These are phyloP conservation scores for Chaetodon auriga DNA, from an alignment of 2,113 vertebrate species.

Conservation along the genomic window DNA sequence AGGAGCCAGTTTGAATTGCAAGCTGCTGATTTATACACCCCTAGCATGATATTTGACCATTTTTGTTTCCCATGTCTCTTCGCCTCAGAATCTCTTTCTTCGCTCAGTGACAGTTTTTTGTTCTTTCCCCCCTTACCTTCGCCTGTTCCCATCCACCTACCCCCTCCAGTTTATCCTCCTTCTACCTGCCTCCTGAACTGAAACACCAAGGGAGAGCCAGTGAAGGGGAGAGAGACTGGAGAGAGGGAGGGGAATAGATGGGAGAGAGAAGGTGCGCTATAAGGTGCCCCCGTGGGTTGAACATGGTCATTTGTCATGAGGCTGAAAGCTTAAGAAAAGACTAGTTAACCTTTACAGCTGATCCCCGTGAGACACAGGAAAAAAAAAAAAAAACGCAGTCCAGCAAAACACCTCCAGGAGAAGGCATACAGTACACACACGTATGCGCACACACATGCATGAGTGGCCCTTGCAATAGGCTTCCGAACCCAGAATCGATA, in stretches of 20 bases:
- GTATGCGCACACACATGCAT: slow-evolving; percentile 18
- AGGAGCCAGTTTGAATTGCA: slow-evolving; percentile 20
- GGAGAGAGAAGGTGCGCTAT: slow-evolving; percentile 66
- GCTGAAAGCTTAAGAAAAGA: slow-evolving; percentile 85
- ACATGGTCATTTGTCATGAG: slow-evolving; percentile 84
- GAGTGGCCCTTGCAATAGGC: slow-evolving; percentile 20
- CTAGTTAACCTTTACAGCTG: slow-evolving; percentile 84
- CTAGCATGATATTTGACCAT: slow-evolving; percentile 26
- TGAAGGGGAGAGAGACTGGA: neutral
- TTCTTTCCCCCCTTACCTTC: slow-evolving; percentile 13
- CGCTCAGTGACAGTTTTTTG: slow-evolving; percentile 34
- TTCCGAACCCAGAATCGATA: slow-evolving; percentile 61
- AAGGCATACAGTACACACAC: neutral
- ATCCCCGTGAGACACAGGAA: slow-evolving; percentile 71
- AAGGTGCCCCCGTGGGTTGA: slow-evolving; percentile 78
- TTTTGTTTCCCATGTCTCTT: neutral
- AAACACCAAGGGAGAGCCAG: slow-evolving; percentile 45
- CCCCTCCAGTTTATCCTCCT: slow-evolving; percentile 47
- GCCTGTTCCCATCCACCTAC: slow-evolving; percentile 45
- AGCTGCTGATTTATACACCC: slow-evolving; percentile 31
- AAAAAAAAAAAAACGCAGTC: slow-evolving; percentile 59
- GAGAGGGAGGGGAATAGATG: slow-evolving; percentile 9
- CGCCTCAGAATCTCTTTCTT: slow-evolving; percentile 36
- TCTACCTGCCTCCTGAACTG: slow-evolving; percentile 51
- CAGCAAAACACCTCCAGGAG: slow-evolving; percentile 78